A percentile compares a stretch with the other conserved stretches of the same genome.
Evolutionary conservation across 2,797 vertebrate species (phyloP).

Genomic region (Anomalospiza imberbis): DNA sequence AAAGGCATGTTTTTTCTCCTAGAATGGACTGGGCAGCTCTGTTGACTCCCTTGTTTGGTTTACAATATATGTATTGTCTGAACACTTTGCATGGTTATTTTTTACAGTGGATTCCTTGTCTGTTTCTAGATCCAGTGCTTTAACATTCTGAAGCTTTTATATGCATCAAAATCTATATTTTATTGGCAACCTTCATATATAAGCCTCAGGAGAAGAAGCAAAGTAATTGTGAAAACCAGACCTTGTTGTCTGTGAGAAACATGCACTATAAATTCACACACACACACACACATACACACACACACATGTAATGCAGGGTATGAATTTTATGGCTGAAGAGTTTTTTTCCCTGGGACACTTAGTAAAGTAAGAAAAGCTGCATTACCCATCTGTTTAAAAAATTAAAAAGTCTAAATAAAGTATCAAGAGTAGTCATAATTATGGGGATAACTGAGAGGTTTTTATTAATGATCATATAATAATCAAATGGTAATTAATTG

Average conservation of each 20-base stretch:
- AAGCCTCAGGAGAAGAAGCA: background rate
- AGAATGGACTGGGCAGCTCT: conserved; percentile 31
- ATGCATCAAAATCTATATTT: background rate
- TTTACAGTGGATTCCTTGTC: conserved; percentile 22
- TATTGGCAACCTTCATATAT: background rate
- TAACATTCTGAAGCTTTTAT: background rate
- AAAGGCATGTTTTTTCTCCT: conserved; percentile 28
- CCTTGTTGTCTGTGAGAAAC: background rate
- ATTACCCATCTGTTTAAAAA: background rate
- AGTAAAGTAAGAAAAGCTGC: background rate
- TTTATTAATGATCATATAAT: background rate
- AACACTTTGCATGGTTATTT: background rate
- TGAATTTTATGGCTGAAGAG: background rate
- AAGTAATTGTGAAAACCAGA: background rate
- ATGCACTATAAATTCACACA: background rate
- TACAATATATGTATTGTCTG: conserved; percentile 50
- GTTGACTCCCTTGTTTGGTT: conserved; percentile 26
- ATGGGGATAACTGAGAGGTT: background rate
- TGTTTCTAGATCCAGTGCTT: background rate
- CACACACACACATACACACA: too few relatives aligned
- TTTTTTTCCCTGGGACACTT: background rate
- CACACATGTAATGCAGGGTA: background rate
- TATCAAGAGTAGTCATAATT: background rate
- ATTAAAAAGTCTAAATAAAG: background rate
- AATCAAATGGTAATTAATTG: background rate